Conservation (phyloP, 2,888 invertebrate genomes). For the Harpalus rubripes region DNA sequence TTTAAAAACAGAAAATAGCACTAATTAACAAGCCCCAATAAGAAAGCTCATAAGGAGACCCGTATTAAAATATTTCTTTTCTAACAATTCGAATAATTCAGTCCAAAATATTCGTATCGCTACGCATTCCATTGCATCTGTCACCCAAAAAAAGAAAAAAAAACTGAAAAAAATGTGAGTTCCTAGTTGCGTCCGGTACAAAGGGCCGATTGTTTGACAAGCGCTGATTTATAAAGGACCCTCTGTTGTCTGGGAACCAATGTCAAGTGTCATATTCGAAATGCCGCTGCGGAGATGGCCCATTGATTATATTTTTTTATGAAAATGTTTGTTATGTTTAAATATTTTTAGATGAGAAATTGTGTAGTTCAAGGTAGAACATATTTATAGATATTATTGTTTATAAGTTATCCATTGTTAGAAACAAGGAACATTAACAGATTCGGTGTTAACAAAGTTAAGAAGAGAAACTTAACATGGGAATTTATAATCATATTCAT, state of each 20-base stretch:
- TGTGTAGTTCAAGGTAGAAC: neutral
- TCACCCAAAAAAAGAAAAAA: slow-evolving; percentile 32
- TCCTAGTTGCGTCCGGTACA: slow-evolving; percentile 42
- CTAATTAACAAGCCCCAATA: slow-evolving; percentile 30
- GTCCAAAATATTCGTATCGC: slow-evolving; percentile 44
- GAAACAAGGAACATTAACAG: slow-evolving; percentile 3
- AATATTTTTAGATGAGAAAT: slow-evolving; percentile 27
- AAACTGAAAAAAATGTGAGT: slow-evolving; percentile 38
- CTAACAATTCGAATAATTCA: slow-evolving; percentile 56
- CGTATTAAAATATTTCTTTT: slow-evolving; percentile 44
- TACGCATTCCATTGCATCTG: slow-evolving; percentile 36
- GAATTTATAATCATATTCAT: too few relatives aligned
- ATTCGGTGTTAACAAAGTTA: too few relatives aligned
- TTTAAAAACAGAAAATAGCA: slow-evolving; percentile 13
- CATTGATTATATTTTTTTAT: slow-evolving; percentile 59
- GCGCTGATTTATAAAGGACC: slow-evolving; percentile 59
- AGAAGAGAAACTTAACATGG: too few relatives aligned
- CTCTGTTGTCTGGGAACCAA: slow-evolving; percentile 60
- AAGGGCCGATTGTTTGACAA: slow-evolving; percentile 58
- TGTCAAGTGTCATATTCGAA: slow-evolving; percentile 65
- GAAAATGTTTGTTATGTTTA: slow-evolving; percentile 49
- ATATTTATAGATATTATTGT: slow-evolving; percentile 8
- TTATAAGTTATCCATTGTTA: slow-evolving; percentile 5
- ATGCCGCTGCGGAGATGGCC: slow-evolving; percentile 55
- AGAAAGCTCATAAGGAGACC: slow-evolving; percentile 1